These are phyloP conservation scores for Lepidochitona cinerea DNA, from an alignment of 2,888 invertebrate genomes.

Conservation along the genomic window DNA sequence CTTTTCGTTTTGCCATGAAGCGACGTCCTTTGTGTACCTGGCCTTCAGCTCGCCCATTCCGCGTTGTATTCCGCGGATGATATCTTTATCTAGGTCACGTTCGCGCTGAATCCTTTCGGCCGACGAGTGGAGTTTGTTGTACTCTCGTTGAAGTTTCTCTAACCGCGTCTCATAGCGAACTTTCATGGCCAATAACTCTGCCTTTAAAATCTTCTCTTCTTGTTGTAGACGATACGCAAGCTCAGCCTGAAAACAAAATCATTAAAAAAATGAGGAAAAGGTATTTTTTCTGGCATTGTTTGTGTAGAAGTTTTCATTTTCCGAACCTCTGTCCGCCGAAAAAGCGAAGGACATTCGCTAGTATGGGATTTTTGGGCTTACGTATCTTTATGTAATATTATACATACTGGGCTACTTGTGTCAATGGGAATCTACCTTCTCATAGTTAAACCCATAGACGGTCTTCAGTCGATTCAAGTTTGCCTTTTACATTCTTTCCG, in stretches of 20 bases:
- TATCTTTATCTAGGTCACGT: constrained; percentile 50
- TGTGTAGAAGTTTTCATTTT: too few species aligned
- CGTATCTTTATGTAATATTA: too few species aligned
- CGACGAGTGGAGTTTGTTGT: constrained; percentile 22
- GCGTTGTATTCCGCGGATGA: constrained; percentile 52
- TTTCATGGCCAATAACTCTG: constrained; percentile 58
- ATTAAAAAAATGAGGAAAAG: too few species aligned
- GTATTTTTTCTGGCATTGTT: too few species aligned
- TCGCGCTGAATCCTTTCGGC: constrained; percentile 52
- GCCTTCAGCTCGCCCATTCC: constrained; percentile 51
- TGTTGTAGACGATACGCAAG: constrained; percentile 58
- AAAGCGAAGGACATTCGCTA: too few species aligned
- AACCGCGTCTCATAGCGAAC: constrained; percentile 57
- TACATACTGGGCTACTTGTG: too few species aligned
- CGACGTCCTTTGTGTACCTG: constrained; percentile 47
- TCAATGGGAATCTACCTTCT: too few species aligned
- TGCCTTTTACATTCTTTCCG: too few species aligned
- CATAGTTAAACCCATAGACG: too few species aligned
- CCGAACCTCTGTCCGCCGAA: too few species aligned
- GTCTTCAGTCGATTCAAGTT: too few species aligned
- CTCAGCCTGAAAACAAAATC: constrained; percentile 47
- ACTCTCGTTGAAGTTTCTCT: constrained; percentile 40
- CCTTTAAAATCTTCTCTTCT: constrained; percentile 52
- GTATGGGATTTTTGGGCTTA: too few species aligned
- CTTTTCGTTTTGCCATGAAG: constrained; percentile 59